Base-by-base conservation (phyloP, 2,113 vertebrate species). In the Peromyscus leucopus region DNA sequence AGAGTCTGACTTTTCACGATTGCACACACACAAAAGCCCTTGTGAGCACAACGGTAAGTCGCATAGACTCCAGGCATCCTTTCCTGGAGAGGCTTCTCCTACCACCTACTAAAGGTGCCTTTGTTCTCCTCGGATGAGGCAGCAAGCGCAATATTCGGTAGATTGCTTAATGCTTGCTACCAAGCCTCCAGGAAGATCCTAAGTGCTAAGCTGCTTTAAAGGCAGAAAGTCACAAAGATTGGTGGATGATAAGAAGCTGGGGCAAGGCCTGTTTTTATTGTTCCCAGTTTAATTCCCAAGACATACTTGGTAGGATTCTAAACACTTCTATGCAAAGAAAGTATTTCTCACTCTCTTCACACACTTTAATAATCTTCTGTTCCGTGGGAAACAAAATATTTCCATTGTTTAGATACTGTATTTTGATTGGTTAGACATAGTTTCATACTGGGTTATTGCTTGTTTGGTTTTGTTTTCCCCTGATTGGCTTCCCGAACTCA, bases 161-260 rank as follows among this genome's bases (percentile, higher is more conserved):
- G 67, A 28, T n/a, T 36, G 67, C 75, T 93, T 74, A 67, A 96
- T 51, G 74, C 5, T 21, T 9, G 13, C 63, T 93, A 39, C 21
- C 88, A 63, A n/a, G 39, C 36, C 80, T 97, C 33, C 48, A 90
- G 63, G 51, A n/a, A 92, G 95, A 93, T 61, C 2, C 3, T 42
- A 88, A 92, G 24, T 39, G 76, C 51, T 55, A 55, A 80, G 5
- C 95, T 87, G 90, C 15, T 95, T 94, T 95, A 63, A 97, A 94
- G n/a, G 79, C 74, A 12, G 16, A 76, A 90, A 93, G 87, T 79
- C 51, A 87, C 36, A 71, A 90, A 79, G 55, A 76, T 10, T 1
- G 9, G 7, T 75, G 28, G 80, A 24, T 91, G 39, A 42, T 82
- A 63, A 67, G 71, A 83, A 92, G 2, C 21, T 75, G 12, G 65